Evolutionary conservation across 2,113 vertebrate genomes (phyloP).

Genomic region (Saguinus midas): DNA sequence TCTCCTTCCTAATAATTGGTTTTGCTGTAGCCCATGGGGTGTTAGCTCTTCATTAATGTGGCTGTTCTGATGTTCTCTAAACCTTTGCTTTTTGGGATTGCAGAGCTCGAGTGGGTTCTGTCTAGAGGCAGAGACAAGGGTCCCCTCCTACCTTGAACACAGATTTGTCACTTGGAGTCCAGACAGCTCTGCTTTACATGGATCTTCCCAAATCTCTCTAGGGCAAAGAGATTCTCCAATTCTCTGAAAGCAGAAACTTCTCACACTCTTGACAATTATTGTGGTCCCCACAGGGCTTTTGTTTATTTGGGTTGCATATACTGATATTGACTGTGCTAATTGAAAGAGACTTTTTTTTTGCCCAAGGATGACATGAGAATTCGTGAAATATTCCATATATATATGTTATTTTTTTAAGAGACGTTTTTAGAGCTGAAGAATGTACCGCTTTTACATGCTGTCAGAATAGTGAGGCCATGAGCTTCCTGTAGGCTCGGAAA

Average conservation of each 20-base stretch:
- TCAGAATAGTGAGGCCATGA: neutral
- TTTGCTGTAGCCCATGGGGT: neutral
- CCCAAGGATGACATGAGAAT: too few relatives aligned
- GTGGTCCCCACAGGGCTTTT: neutral
- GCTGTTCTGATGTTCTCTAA: neutral
- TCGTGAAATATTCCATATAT: too few relatives aligned
- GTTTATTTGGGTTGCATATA: neutral
- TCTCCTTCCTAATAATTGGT: too few relatives aligned
- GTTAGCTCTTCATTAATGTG: too few relatives aligned
- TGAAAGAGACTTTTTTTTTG: neutral
- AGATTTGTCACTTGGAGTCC: neutral
- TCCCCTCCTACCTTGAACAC: neutral
- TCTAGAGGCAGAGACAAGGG: neutral
- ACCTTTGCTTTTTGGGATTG: neutral
- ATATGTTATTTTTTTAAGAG: neutral
- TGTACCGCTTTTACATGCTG: fast-evolving
- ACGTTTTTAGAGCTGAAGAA: neutral
- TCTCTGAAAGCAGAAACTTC: neutral
- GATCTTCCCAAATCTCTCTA: neutral
- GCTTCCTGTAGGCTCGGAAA: too few relatives aligned
- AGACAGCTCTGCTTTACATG: neutral
- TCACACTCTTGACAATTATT: neutral
- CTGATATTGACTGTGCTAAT: neutral
- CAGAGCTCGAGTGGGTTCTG: neutral
- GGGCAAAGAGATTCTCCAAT: fast-evolving